Conservation (phyloP, 2,113 vertebrate species). For the Mystacornis crossleyi region DNA sequence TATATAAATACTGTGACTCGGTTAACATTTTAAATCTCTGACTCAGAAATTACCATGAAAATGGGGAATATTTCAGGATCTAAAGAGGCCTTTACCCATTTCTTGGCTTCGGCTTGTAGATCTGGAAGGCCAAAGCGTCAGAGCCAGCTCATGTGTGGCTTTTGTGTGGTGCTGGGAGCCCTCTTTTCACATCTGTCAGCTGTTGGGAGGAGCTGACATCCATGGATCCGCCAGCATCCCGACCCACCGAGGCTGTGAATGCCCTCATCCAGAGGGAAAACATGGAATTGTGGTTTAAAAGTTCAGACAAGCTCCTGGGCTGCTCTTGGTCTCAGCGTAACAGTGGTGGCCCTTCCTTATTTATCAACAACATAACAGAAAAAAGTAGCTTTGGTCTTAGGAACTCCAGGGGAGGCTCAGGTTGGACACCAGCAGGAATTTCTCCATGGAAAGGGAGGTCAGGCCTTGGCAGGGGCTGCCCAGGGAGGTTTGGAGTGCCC, state of each 20-base stretch:
- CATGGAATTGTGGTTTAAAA: accelerated
- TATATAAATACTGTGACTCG: background rate
- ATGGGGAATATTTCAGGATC: background rate
- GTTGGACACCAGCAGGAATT: background rate
- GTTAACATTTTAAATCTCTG: background rate
- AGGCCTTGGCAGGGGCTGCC: background rate
- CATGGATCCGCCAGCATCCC: background rate
- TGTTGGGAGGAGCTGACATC: background rate
- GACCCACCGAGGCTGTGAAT: background rate
- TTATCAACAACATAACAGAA: too few relatives aligned
- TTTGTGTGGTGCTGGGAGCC: background rate
- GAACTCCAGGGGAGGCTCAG: background rate
- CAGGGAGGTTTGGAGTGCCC: background rate
- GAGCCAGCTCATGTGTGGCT: background rate
- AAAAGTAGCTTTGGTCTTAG: too few relatives aligned
- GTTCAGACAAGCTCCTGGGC: background rate
- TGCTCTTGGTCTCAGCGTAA: accelerated
- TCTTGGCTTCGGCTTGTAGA: background rate
- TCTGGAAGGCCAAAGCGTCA: background rate
- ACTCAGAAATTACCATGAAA: slow-evolving; percentile 38
- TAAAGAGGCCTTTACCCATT: background rate
- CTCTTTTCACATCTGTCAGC: background rate
- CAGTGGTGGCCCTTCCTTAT: background rate
- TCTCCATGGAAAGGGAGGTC: background rate
- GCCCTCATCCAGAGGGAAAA: background rate